A percentile compares a stretch with the other conserved stretches of the same genome.
Evolutionary conservation across 2,888 invertebrate genomes (phyloP).

Genomic region (Nemotelus pantherinus): DNA sequence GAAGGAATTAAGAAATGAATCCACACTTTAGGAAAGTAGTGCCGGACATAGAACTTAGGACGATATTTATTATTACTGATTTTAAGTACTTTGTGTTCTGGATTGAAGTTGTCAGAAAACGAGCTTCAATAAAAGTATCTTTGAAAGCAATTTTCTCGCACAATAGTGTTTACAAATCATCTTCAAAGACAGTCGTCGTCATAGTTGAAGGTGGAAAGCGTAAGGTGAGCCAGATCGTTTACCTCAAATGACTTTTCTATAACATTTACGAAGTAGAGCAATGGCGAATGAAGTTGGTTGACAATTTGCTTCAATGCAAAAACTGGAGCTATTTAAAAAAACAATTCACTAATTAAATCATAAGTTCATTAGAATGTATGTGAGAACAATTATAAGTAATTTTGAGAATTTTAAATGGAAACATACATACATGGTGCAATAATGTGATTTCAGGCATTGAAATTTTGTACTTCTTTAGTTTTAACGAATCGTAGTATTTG

Average conservation of each 20-base stretch:
- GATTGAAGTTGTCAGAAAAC: not conserved
- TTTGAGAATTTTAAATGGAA: slow-evolving; percentile 32
- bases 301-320: slow-evolving; percentile 5
- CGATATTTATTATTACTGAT: not conserved
- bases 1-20: slow-evolving; percentile 1
- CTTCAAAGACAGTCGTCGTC: too few species aligned
- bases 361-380: not conserved
- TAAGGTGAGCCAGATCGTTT: not conserved
- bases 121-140: slow-evolving; percentile 2
- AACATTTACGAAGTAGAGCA: not conserved
- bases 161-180: slow-evolving; percentile 20
- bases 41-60: slow-evolving; percentile 19
- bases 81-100: not conserved
- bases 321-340: slow-evolving; percentile 5
- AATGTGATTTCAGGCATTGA: slow-evolving; percentile 44
- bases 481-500: slow-evolving; percentile 9
- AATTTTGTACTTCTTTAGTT: slow-evolving; percentile 44
- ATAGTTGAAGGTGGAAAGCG: too few species aligned
- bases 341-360: not conserved
- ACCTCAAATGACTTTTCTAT: not conserved
- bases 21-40: not conserved
- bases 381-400: not conserved
- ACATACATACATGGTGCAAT: slow-evolving; percentile 43
- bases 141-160: slow-evolving; percentile 37
- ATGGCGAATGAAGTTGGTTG: not conserved